Evolutionary conservation across 37 sponge, comb jelly and placozoan species (phyloP).

Genomic region (Ephydatia muelleri): DNA sequence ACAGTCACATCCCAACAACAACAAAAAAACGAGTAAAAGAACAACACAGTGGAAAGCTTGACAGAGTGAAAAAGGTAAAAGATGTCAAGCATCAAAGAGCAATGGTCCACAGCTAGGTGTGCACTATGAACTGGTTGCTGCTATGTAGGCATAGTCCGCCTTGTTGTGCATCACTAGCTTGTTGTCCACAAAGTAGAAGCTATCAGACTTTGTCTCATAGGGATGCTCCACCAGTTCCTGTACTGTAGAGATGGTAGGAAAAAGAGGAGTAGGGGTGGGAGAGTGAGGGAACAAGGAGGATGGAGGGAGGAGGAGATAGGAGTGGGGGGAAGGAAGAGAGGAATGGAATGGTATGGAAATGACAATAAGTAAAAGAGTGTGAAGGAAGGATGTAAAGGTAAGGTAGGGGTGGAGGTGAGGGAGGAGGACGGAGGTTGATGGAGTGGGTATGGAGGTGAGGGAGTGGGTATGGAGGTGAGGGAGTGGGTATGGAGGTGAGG

Average conservation of each 20-base stretch:
- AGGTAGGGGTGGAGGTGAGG: too few species aligned
- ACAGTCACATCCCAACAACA: too few species aligned
- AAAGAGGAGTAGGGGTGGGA: background rate
- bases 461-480: too few species aligned
- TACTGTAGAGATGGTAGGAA: conserved; percentile 35
- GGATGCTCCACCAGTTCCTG: conserved; percentile 84
- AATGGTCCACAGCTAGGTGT: background rate
- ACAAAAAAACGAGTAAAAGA: too few species aligned
- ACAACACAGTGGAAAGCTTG: too few species aligned
- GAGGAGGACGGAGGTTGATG: too few species aligned
- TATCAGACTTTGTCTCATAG: conserved; percentile 92
- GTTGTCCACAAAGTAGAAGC: conserved; percentile 98
- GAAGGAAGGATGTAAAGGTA: too few species aligned
- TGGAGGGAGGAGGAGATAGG: background rate
- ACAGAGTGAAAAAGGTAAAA: background rate
- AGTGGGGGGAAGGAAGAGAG: background rate
- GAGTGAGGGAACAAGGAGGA: background rate
- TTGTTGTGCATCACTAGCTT: conserved; percentile 98
- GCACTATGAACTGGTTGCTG: conserved; percentile 9
- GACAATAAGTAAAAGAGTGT: too few species aligned
- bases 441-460: too few species aligned
- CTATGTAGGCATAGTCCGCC: conserved; percentile 94
- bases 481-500: too few species aligned
- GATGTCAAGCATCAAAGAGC: background rate
- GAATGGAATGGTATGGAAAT: too few species aligned